Evolutionary conservation across 1,140 invertebrate genomes (phyloP).

Genomic region (Physella acuta): DNA sequence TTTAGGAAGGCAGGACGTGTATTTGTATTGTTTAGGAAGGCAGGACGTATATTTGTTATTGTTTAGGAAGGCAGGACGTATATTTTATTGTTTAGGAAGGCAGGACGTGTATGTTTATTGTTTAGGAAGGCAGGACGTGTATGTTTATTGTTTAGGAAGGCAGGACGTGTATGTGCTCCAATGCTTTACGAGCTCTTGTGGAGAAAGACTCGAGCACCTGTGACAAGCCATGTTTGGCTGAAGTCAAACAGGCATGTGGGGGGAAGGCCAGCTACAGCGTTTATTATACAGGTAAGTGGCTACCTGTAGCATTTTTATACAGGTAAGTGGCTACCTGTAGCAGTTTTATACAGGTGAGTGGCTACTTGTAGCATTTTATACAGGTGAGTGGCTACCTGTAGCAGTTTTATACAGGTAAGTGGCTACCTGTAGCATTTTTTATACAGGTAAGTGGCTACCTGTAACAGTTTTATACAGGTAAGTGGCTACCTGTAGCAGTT

Average conservation of each 20-base stretch:
- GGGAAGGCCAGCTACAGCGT: background rate
- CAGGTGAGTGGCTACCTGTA: background rate
- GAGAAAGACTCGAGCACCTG: background rate
- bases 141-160: background rate
- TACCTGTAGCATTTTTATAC: background rate
- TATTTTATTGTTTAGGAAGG: background rate
- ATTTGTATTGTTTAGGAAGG: background rate
- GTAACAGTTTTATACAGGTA: too few species aligned
- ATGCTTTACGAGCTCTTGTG: background rate
- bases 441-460: background rate
- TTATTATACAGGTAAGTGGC: background rate
- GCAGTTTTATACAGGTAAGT: background rate
- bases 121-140: background rate
- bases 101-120: background rate
- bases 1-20: background rate
- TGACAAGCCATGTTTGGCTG: background rate
- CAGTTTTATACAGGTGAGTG: background rate
- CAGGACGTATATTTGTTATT: background rate
- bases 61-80: background rate
- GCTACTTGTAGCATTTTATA: background rate
- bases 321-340: background rate
- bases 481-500: too few species aligned
- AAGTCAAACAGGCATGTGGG: background rate
- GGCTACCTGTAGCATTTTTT: background rate
- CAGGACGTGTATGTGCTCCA: background rate